Base-by-base conservation (phyloP, 2,113 vertebrate genomes). In the Gulo gulo region DNA sequence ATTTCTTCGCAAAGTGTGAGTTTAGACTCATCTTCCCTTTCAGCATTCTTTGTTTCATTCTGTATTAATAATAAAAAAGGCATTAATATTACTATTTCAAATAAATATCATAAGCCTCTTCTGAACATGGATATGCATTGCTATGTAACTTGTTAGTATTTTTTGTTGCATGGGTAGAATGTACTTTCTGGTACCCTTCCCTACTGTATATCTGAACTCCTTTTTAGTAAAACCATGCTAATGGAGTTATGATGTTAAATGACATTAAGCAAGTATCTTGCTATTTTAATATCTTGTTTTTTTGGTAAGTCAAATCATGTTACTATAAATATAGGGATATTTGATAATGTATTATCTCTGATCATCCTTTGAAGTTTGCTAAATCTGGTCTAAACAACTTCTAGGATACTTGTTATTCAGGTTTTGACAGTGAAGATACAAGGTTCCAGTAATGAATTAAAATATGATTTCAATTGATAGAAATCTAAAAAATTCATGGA, bases 41-140 rank as follows among this genome's bases (percentile, higher is more conserved):
- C 47, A 57, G 47, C 2, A 23, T 82, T 97, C 55, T 88, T 85
- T 34, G 71, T 95, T 98, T 98, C 50, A 29, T 88, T 89, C 95
- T 98, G 88, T 45, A 89, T 50, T 96, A 55, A 93, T 21, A 69
- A 83, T 50, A 94, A 96, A 95, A 95, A 16, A 92, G 78, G 26
- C 71, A 84, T 63, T 90, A 59, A 76, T 78, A 67, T 91, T 45
- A 74, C 52, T 87, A 80, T 5, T 92, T 82, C 9, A 93, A 83
- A 42, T n/a, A 80, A 85, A 63, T 12, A 88, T 36, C 31, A 57
- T n/a, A 73, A 80, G 34, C 18, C 42, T 84, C 65, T 85, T 85
- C 20, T 73, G 91, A 96, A 96, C 42, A 57, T 42, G 2, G 42
- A 63, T 6, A 16, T 69, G n/a, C n/a, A 84, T 2, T 86, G 65